Conservation (phyloP, 2,797 vertebrate genomes). For the Benthosema pterotum region DNA sequence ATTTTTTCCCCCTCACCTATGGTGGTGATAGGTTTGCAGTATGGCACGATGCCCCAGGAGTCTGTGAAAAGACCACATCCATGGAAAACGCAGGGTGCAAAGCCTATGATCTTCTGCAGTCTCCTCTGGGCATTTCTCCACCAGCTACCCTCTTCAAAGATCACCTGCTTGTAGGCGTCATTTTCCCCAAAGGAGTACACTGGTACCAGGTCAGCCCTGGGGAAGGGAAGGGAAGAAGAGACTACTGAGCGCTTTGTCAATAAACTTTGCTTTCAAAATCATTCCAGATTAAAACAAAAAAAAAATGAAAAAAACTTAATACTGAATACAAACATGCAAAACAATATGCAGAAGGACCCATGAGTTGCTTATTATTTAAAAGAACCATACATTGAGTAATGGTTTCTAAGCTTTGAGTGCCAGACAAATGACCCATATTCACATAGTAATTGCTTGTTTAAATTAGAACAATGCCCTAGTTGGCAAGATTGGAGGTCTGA, state of each 20-base stretch:
- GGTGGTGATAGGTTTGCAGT: constrained; percentile 91
- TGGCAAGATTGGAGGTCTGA: constrained; percentile 39
- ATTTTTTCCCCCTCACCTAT: constrained; percentile 75
- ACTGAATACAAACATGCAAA: background rate
- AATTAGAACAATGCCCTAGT: constrained; percentile 33
- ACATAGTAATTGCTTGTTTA: constrained; percentile 22
- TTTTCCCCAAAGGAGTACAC: constrained; percentile 97
- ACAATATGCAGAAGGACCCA: no score
- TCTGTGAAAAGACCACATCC: constrained; percentile 92
- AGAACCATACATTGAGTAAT: no score
- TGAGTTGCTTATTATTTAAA: no score
- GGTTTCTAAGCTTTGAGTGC: background rate
- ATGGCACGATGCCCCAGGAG: constrained; percentile 92
- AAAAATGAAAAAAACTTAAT: no score
- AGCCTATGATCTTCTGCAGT: constrained; percentile 94
- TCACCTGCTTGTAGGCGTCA: constrained; percentile 92
- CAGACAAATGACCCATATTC: constrained; percentile 24
- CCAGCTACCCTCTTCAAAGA: constrained; percentile 91
- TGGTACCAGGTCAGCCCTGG: constrained; percentile 93
- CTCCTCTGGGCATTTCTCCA: constrained; percentile 86
- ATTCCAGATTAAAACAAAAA: background rate
- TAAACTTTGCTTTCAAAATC: no score
- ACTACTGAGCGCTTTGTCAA: background rate
- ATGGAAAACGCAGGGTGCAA: constrained; percentile 94
- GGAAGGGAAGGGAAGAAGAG: constrained; percentile 9